Evolutionary conservation across 2,888 invertebrate species (phyloP).

Genomic region (Cremastinae sp.): DNA sequence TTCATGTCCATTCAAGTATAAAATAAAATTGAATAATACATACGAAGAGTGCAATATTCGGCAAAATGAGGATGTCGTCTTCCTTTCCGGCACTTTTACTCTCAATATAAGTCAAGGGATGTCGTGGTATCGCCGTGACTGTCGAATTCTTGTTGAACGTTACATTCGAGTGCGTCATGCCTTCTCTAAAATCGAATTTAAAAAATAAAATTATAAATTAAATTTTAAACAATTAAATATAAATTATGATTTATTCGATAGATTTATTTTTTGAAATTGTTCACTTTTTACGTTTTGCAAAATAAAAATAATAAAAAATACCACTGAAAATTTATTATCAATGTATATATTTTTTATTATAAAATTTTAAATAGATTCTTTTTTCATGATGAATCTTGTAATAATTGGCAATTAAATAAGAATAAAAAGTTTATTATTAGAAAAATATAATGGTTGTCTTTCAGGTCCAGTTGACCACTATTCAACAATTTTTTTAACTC

Average conservation of each 20-base stretch:
- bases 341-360: too few relatives aligned
- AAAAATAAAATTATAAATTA: neutral
- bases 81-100: conserved; percentile 88
- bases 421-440: too few relatives aligned
- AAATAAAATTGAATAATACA: too few relatives aligned
- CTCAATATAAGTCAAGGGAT: conserved; percentile 89
- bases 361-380: too few relatives aligned
- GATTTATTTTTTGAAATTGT: neutral
- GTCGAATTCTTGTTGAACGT: conserved; percentile 90
- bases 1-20: too few relatives aligned
- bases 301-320: neutral
- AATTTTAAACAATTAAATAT: neutral
- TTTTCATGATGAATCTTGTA: too few relatives aligned
- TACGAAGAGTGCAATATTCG: conserved; percentile 93
- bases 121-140: conserved; percentile 85
- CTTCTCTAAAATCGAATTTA: conserved; percentile 83
- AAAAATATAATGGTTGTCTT: too few relatives aligned
- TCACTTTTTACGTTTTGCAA: neutral
- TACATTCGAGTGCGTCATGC: conserved; percentile 86
- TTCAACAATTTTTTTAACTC: too few relatives aligned
- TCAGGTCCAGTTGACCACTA: too few relatives aligned
- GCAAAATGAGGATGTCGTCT: conserved; percentile 88
- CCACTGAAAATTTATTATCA: too few relatives aligned
- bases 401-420: too few relatives aligned
- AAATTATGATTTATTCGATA: neutral